These are phyloP conservation scores for Creontiades dilutus DNA, from an alignment of 2,888 invertebrate species.

Conservation along the genomic window DNA sequence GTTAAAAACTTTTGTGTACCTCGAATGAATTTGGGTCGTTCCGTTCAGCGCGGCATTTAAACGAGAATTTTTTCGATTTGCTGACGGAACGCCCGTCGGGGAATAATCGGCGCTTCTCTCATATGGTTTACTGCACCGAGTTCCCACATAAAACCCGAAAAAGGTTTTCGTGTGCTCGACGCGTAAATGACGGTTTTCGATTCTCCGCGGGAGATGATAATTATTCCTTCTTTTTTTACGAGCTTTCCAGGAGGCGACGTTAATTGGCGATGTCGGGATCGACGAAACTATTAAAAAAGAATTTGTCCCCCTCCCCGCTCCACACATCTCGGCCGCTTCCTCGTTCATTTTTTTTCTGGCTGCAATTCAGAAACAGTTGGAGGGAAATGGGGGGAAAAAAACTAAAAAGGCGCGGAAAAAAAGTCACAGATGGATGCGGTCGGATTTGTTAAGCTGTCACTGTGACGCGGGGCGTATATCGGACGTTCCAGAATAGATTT, in stretches of 20 bases:
- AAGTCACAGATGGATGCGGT: conserved; percentile 15
- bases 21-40: neutral
- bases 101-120: neutral
- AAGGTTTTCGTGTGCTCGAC: neutral
- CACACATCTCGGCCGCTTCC: neutral
- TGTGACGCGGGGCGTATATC: neutral
- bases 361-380: conserved; percentile 22
- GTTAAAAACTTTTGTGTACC: neutral
- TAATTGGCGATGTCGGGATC: conserved; percentile 8
- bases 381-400: neutral
- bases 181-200: neutral
- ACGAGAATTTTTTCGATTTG: neutral
- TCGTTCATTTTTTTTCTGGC: neutral
- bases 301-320: neutral
- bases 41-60: neutral
- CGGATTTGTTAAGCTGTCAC: conserved; percentile 15
- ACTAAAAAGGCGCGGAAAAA: neutral
- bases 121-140: neutral
- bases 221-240: neutral
- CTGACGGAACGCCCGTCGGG: neutral
- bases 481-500: conserved; percentile 11
- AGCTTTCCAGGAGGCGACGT: neutral
- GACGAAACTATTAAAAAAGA: conserved; percentile 23
- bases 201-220: neutral
- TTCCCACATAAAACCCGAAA: neutral